These are phyloP conservation scores for Drosophila gunungcola DNA, from an alignment of 1,140 invertebrate species.

Conservation along the genomic window DNA sequence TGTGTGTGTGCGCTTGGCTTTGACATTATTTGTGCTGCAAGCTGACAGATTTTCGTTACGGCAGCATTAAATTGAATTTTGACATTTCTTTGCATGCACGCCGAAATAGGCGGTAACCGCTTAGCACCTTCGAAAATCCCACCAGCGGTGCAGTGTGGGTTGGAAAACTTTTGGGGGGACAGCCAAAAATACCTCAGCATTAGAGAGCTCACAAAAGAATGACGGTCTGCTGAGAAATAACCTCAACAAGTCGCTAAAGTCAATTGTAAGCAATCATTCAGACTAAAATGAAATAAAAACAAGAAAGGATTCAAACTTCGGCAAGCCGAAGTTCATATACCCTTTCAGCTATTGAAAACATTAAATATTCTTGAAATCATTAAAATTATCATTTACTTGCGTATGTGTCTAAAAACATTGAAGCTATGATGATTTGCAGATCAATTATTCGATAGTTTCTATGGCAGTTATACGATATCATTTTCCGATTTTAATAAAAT, in stretches of 20 bases:
- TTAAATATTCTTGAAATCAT: no score
- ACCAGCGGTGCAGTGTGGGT: background rate
- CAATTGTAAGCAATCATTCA: background rate
- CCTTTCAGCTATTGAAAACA: no score
- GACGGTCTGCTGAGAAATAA: background rate
- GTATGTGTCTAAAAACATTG: no score
- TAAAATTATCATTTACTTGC: no score
- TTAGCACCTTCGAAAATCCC: background rate
- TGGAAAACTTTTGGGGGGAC: background rate
- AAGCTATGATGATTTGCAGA: no score
- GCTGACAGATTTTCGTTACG: conserved; percentile 78
- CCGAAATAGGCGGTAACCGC: conserved; percentile 11
- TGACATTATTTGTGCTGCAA: conserved; percentile 82
- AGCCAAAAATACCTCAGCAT: background rate
- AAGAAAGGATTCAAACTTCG: no score
- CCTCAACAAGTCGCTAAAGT: background rate
- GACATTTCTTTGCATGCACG: conserved; percentile 77
- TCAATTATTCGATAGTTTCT: no score
- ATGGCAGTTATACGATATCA: no score
- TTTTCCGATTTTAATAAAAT: no score
- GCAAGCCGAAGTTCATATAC: no score
- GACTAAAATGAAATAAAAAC: no score
- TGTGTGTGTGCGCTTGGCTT: conserved; percentile 59
- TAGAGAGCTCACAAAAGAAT: background rate
- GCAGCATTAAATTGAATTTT: conserved; percentile 82